Conservation (phyloP, 2,113 vertebrate genomes). For the Leptocoma aspasia region DNA sequence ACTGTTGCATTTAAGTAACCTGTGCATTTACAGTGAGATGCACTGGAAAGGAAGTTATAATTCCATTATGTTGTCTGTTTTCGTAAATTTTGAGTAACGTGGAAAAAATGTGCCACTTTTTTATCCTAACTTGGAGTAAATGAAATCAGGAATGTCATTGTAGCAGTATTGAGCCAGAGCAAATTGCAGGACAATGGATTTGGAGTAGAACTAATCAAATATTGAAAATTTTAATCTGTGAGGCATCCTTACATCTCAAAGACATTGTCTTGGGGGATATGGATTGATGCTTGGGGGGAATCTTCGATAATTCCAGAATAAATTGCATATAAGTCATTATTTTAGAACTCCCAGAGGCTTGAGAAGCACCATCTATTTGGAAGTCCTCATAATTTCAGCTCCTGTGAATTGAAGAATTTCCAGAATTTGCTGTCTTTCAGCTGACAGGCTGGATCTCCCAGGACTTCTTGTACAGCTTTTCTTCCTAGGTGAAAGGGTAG, state of each 20-base stretch:
- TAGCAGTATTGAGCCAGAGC: not conserved
- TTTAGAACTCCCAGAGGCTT: not conserved
- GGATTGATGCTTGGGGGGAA: not conserved
- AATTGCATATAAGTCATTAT: not conserved
- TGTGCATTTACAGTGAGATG: not conserved
- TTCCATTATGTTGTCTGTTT: not conserved
- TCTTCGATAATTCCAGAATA: not conserved
- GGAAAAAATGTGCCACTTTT: not conserved
- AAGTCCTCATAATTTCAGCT: not conserved
- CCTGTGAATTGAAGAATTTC: not conserved
- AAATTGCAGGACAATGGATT: not conserved
- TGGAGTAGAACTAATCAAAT: not conserved
- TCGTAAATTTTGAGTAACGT: not conserved
- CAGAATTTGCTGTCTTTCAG: not conserved
- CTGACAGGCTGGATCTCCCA: not conserved
- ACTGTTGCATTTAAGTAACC: not conserved
- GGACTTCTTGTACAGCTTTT: not conserved
- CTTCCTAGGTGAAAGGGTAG: not conserved
- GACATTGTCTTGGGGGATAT: not conserved
- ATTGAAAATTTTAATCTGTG: not conserved
- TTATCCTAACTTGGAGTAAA: not conserved
- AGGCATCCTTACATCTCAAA: not conserved
- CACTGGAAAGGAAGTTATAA: not conserved
- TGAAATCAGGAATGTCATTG: not conserved
- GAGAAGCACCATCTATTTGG: not conserved